A percentile compares a stretch with the other conserved stretches of the same genome.
Evolutionary conservation across 2,113 vertebrate genomes (phyloP).

Genomic region (Brachypodius melanocephalos): DNA sequence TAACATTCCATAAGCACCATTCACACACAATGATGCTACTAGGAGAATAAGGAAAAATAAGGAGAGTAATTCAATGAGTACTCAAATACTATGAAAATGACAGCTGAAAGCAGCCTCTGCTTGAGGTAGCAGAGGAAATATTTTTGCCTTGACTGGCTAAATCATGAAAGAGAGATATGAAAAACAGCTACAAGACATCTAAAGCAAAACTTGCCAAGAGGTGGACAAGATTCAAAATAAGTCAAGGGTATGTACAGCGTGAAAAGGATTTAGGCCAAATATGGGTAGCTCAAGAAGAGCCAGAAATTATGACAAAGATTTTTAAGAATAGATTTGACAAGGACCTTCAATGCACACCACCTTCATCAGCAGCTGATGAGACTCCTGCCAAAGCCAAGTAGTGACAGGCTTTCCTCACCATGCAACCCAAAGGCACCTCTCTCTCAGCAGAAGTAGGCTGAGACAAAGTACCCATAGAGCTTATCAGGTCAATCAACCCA

Average conservation of each 20-base stretch:
- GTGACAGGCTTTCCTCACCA: neutral
- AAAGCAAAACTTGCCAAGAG: constrained; percentile 37
- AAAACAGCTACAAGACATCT: constrained; percentile 4
- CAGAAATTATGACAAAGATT: neutral
- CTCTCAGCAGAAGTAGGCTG: neutral
- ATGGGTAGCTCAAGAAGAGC: neutral
- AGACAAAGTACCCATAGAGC: neutral
- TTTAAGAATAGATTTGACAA: constrained; percentile 44
- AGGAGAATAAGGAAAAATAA: neutral
- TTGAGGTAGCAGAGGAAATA: constrained; percentile 4
- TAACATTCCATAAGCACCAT: neutral
- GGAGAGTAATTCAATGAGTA: neutral
- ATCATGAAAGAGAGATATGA: neutral
- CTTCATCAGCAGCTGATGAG: constrained; percentile 26
- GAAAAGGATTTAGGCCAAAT: constrained; percentile 13
- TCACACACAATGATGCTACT: neutral
- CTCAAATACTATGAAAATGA: constrained; percentile 1
- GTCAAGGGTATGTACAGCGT: neutral
- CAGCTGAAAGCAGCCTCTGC: neutral
- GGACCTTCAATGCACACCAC: neutral
- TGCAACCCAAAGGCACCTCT: neutral
- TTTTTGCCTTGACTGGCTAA: neutral
- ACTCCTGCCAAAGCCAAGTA: constrained; percentile 28
- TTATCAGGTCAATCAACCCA: neutral
- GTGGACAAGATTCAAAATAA: constrained; percentile 30